phyloP scores from a whole-genome alignment of 2,888 invertebrate genomes.

The Eumacrocentrus americanus region DNA sequence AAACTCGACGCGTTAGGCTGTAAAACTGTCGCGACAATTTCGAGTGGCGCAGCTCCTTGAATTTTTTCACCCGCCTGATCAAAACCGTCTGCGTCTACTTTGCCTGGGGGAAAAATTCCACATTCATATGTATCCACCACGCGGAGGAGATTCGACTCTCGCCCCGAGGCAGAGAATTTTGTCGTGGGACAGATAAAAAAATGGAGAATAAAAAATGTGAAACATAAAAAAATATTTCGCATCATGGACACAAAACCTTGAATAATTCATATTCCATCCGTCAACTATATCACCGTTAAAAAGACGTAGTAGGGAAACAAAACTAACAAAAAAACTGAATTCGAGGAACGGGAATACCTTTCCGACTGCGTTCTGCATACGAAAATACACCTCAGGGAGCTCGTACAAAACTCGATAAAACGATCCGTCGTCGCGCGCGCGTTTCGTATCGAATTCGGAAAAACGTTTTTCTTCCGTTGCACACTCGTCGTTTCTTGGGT shows the following conservation, averaged over 20 bases:
- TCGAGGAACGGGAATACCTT: slow-evolving; percentile 12
- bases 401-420: slow-evolving; percentile 31
- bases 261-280: slow-evolving; percentile 26
- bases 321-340: not conserved
- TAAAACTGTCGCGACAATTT: no score
- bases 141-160: not conserved
- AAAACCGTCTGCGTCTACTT: not conserved
- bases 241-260: slow-evolving; percentile 14
- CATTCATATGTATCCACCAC: not conserved
- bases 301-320: not conserved
- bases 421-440: slow-evolving; percentile 16
- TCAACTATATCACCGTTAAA: slow-evolving; percentile 12
- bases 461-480: slow-evolving; percentile 4
- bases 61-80: no score
- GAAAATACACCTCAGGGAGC: slow-evolving; percentile 24
- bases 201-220: slow-evolving; percentile 7
- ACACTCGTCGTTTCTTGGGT: not conserved
- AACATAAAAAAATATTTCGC: slow-evolving; percentile 6
- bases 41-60: no score
- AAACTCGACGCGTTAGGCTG: not conserved
- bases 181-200: not conserved
- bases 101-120: not conserved
- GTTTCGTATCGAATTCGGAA: slow-evolving; percentile 14
- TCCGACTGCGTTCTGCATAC: slow-evolving; percentile 21
- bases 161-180: not conserved